Evolutionary conservation across 1,140 invertebrate species (phyloP), one percentile per base, ranked within the genome.

Genomic region (Myzus persicae): DNA sequence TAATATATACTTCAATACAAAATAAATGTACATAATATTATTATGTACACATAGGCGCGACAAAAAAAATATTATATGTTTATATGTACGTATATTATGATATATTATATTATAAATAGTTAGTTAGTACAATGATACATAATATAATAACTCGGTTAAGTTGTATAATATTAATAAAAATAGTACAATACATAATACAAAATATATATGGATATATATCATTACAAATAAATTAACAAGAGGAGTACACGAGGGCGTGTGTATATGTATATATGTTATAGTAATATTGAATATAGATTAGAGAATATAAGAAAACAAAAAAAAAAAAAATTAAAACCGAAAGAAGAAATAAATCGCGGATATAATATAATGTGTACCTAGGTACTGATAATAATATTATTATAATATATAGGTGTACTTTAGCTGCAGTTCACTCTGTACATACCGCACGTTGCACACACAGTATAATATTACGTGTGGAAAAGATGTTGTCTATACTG

Each of bases 171-270:
- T 82, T 93, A 93, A 93, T 9, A 93, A 91, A 90, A 85, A 93
- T 85, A 84, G 22, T 84, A 85, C 40, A 85, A 85, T 93, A 93
- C 91, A 93, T 51, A 93, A 54, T 93, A 85, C 91, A 93, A 93
- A 38, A 85, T 93, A 90, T 48, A 48, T 48, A 48, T 90, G 67
- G 9, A 14, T 67, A 67, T 67, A n/a, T n/a, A 76, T 76, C 36
- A n/a, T 82, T 82, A 93, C 18, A 46, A 93, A 93, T 93, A 93
- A 93, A 93, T 93, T 93, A 93, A 93, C 81, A 93, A 84, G 81
- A 93, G 31, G 38, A 36, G 36, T 85, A 93, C 46, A 85, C 26
- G 31, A n/a, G n/a, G 4, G 59, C n/a, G n/a, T n/a, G n/a, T n/a
- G n/a, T n/a, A n/a, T n/a, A n/a, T n/a, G 59, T 59, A 59, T 59